Base-by-base conservation (phyloP, 1,140 invertebrate species). In the Trachymyrmex septentrionalis region DNA sequence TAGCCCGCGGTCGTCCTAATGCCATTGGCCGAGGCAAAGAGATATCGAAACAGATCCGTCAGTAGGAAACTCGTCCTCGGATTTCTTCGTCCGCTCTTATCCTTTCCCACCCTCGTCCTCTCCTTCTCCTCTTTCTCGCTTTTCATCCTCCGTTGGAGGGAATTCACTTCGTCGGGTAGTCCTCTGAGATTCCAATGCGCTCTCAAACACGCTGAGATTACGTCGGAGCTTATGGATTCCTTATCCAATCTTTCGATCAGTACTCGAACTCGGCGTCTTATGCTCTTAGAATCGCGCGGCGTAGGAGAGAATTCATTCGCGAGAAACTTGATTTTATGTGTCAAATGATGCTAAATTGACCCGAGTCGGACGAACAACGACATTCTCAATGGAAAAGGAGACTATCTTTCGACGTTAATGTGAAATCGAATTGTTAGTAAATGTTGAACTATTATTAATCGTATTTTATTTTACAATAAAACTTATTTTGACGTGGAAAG, bases 211-310 rank as follows among this genome's bases (percentile, higher is more conserved):
- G 87, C 82, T 86, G 88, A 86, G 91, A 93, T 93, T 92, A 93
- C 92, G 91, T 81, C 87, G 89, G 85, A 92, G 92, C 93, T 93
- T 93, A 93, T 93, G 91, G 93, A 93, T 93, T 92, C 90, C 90
- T 93, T 93, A 92, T 92, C 92, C 93, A 93, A 93, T 93, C 93
- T 92, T 89, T 86, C 89, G 86, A 91, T 92, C 90, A 92, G 89
- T 88, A 67, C 72, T 88, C 85, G 69, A 73, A 30, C 38, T 72
- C 81, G 12, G 27, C 81, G 38, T 75, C 80, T 84, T 75, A 84
- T 38, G 55, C 57, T 61, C 38, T 84, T 75, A 73, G 69, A 84
- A 61, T n/a, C 44, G 80, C 69, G 57, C 38, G 69, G 50, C 38
- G 38, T 34, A 67, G 64, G 30, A 12, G 34, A 19, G 57, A 50